Percentiles rank a stretch among this genome's conserved stretches.
phyloP scores from a whole-genome alignment of 2,888 invertebrate genomes.

The Zeuzera pyrina region DNA sequence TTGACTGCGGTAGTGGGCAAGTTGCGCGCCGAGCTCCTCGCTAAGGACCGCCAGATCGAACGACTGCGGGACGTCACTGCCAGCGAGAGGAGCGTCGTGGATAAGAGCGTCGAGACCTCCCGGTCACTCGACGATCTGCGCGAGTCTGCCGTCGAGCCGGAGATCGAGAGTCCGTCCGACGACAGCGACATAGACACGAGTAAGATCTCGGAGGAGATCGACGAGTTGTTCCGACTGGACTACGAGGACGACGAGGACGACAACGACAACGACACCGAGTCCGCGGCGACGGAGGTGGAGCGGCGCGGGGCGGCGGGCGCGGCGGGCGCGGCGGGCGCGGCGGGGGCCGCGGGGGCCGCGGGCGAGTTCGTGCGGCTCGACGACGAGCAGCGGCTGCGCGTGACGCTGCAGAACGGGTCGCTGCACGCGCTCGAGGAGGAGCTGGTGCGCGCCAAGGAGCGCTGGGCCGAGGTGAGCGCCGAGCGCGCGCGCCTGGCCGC shows the following conservation, averaged over 20 bases:
- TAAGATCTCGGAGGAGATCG: slow-evolving; percentile 57
- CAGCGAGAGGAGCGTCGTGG: slow-evolving; percentile 14
- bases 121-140: slow-evolving; percentile 29
- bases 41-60: slow-evolving; percentile 27
- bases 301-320: slow-evolving; percentile 21
- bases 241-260: slow-evolving; percentile 58
- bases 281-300: slow-evolving; percentile 47
- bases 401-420: slow-evolving; percentile 63
- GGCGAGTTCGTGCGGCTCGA: slow-evolving; percentile 37
- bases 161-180: slow-evolving; percentile 14
- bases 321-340: slow-evolving; percentile 8
- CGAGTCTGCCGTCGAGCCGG: slow-evolving; percentile 10
- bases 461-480: slow-evolving; percentile 76
- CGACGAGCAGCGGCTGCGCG: slow-evolving; percentile 38
- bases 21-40: slow-evolving; percentile 39
- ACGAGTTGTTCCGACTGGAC: slow-evolving; percentile 63
- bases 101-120: slow-evolving; percentile 22
- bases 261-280: slow-evolving; percentile 56
- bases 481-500: slow-evolving; percentile 75
- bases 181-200: slow-evolving; percentile 32
- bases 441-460: slow-evolving; percentile 80
- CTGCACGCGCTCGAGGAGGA: slow-evolving; percentile 80
- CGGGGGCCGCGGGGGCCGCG: slow-evolving; percentile 12
- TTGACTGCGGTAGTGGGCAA: slow-evolving; percentile 54
- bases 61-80: slow-evolving; percentile 22